These are phyloP conservation scores for Trematomus bernacchii DNA, from an alignment of 2,797 vertebrate species.

Conservation along the genomic window DNA sequence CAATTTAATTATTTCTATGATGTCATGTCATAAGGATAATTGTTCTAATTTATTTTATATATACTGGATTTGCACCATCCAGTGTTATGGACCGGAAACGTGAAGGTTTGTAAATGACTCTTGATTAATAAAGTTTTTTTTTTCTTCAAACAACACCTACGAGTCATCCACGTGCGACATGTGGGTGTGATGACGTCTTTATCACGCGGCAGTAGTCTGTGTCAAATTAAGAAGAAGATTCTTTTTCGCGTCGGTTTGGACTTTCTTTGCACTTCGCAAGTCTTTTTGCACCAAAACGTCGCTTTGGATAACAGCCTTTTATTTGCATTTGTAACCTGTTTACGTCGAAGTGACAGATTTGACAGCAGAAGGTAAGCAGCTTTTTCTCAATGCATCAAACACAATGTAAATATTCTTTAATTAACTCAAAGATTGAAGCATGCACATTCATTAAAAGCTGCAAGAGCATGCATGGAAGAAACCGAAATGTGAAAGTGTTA, in stretches of 20 bases:
- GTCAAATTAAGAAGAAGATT: constrained; percentile 74
- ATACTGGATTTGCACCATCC: no score
- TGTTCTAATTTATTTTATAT: no score
- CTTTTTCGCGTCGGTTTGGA: not conserved
- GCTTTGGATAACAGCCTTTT: not conserved
- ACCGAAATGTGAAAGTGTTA: not conserved
- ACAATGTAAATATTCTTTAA: not conserved
- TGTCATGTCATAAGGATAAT: no score
- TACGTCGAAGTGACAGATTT: constrained; percentile 57
- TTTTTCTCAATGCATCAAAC: not conserved
- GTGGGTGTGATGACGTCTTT: constrained; percentile 29
- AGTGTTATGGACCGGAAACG: no score
- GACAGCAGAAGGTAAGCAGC: constrained; percentile 56
- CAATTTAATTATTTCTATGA: no score
- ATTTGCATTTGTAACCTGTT: constrained; percentile 62
- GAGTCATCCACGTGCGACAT: constrained; percentile 58
- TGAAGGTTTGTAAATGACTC: no score
- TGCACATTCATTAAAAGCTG: not conserved
- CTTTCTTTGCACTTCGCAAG: not conserved
- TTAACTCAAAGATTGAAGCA: not conserved
- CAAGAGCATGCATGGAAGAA: no score
- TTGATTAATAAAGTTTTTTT: no score
- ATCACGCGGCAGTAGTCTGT: constrained; percentile 46
- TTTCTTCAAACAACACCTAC: not conserved
- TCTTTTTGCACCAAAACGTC: no score